A percentile compares a stretch with the other conserved stretches of the same genome.
Evolutionary conservation across 2,797 vertebrate species (phyloP).

Genomic region (Acipenser oxyrinchus): DNA sequence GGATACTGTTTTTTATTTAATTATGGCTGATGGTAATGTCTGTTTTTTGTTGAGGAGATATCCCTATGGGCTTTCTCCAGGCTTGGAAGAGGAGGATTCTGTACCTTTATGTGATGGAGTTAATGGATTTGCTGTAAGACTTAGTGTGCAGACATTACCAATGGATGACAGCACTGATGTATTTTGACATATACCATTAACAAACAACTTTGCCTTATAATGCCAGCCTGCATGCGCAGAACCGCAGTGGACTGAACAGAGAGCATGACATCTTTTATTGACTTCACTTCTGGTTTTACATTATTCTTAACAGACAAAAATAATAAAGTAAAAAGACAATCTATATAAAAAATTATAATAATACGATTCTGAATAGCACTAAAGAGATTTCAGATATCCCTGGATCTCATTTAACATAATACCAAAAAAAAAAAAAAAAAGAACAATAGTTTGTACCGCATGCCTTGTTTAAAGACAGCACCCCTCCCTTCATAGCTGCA

Average conservation of each 20-base stretch:
- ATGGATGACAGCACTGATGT: conserved; percentile 19
- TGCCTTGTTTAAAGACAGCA: conserved; percentile 27
- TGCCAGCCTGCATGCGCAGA: conserved; percentile 1
- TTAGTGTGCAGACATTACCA: conserved; percentile 18
- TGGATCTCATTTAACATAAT: too few relatives aligned
- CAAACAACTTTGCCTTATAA: conserved; percentile 13
- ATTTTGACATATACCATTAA: conserved; percentile 16
- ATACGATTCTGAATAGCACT: too few relatives aligned
- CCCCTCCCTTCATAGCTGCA: conserved; percentile 31
- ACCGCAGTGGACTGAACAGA: not conserved
- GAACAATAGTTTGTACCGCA: conserved; percentile 36
- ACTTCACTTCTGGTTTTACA: not conserved
- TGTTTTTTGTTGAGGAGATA: not conserved
- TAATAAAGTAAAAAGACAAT: too few relatives aligned
- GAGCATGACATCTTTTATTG: not conserved
- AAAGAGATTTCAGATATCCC: too few relatives aligned
- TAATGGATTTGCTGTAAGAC: conserved; percentile 1
- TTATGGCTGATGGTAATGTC: not conserved
- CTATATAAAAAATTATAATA: too few relatives aligned
- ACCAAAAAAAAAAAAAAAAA: not conserved
- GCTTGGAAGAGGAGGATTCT: not conserved
- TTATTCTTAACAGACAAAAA: too few relatives aligned
- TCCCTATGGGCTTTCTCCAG: not conserved
- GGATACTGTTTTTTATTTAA: not conserved
- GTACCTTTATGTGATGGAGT: not conserved